Evolutionary conservation across 1,140 invertebrate genomes (phyloP), one percentile per base, ranked within the genome.

Genomic region (Brachionus plicatilis): DNA sequence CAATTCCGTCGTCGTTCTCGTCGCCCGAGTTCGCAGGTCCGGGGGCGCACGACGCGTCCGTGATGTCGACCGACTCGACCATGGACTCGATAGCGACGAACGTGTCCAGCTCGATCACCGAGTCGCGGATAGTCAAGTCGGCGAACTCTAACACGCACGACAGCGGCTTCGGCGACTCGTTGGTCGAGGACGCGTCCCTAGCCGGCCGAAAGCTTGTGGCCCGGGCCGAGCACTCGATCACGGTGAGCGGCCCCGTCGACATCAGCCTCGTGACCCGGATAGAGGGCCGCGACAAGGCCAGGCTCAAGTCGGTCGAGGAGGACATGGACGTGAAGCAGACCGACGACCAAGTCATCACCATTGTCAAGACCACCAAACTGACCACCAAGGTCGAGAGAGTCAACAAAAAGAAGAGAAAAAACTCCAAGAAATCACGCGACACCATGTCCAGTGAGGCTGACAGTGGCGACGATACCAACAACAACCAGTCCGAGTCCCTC

Each of bases 141-240:
- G 17, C 53, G 0, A 76, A 76, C 33, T 65, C 53, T 12, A 29
- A 41, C 9, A 82, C 79, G 20, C 29, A 56, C 17, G 79, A 82
- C 33, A 82, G 79, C 37, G 79, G 79, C 20, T 50, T 76, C n/a
- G 65, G 53, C 60, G 79, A 82, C 43, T 82, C 79, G 53, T 8
- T 20, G 3, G 9, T 17, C 5, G 79, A 82, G 43, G 72, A 76
- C 45, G 33, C 53, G 33, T 82, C 79, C 9, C 8, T 24, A 0
- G 1, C 41, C 37, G 27, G 27, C 33, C n/a, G 29, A 43, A 80
- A 80, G 37, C 72, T 76, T 0, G 8, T 76, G 2, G 43, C 79
- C 6, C 37, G 41, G 12, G 33, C 79, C 50, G 79, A 82, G 17
- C 79, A 82, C 41, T 43, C 17, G n/a, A 45, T 82, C 33, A 82